Base-by-base conservation (phyloP, 2,797 vertebrate species). In the Pseudochirops corinnae region DNA sequence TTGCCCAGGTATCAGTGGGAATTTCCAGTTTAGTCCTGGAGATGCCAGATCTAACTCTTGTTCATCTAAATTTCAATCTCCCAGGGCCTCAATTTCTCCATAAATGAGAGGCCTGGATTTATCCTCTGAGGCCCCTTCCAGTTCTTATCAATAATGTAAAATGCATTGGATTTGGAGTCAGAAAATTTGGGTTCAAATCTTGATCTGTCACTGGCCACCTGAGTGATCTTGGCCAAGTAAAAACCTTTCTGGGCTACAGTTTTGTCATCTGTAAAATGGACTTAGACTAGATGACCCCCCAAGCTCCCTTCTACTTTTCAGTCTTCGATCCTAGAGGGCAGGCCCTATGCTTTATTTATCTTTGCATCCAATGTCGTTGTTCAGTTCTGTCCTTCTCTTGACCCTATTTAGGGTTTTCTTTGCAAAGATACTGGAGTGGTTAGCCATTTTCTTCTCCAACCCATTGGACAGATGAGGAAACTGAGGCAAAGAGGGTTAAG, bases 11-110 rank as follows among this genome's bases (percentile, higher is more conserved):
- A 93, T 52, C 93, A 91, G 0, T 21, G 94, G 82, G 55, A 46
- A 92, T 87, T 52, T 94, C 56, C 92, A 67, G 5, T 62, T 94
- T 74, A 90, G 46, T 92, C 53, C 82, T 67, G 55, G 93, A 93
- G 60, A 7, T 87, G 57, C 50, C 93, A 95, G 29, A 60, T 57
- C 93, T 90, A 29, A 18, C 50, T 67, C 58, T 92, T 33, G 56
- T 39, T n/a, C 55, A n/a, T 26, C 33, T 52, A 62, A 94, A 39
- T 60, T 33, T 31, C 55, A 60, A 31, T 50, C 55, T 93, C 53
- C 94, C 10, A 10, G 53, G 53, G 53, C 58, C 56, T 94, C 67
- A 1, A 46, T 0, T 60, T 10, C 58, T 92, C 90, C n/a, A 74
- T 74, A 74, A n/a, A 74, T 39, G 33, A 39, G 5, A 13, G 33